Evolutionary conservation across 2,113 vertebrate species (phyloP), one percentile per base, ranked within the genome.

Genomic region (Tiliqua scincoides): DNA sequence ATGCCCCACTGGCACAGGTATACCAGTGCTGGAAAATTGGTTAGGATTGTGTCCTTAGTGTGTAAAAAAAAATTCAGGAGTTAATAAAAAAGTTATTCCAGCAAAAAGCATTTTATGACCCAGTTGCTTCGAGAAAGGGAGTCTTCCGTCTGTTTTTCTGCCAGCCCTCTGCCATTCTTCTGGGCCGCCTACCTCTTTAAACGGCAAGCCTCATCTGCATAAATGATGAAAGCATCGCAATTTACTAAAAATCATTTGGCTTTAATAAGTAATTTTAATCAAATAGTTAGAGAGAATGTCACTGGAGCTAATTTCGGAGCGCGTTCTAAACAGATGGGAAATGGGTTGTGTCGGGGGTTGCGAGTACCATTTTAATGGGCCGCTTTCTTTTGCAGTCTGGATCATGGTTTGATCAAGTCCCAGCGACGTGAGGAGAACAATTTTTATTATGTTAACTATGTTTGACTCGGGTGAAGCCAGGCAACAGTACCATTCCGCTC

Each of bases 241-340:
- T 92, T 87, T 90, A 83, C 93, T 94, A 86, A 87, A 93, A 90
- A 91, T 93, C 68, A 48, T 88, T 93, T 90, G 84, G 83, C 76
- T 88, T 35, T 54, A 91, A 80, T 85, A 89, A 87, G 89, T 93
- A 83, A 89, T 94, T 95, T 93, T 93, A 94, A 94, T 91, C 89
- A 89, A 95, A 90, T 30, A 92, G 74, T 90, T 85, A 87, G 83
- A 84, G 70, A 91, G 68, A 94, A 93, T 85, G 63, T 79, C 87
- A 88, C 4, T 70, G 84, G 78, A 92, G 89, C 88, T 83, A 65
- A 91, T 89, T 90, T 89, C 83, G 84, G 52, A 83, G 86, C 6
- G 83, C 77, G 27, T 80, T 87, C 83, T 57, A 40, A 85, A 83
- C 87, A 91, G 89, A 92, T 88, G 83, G 89, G 83, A 54, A 93